These are phyloP conservation scores for Rhamphomyia laevipes DNA, from an alignment of 2,888 invertebrate species.

Conservation along the genomic window DNA sequence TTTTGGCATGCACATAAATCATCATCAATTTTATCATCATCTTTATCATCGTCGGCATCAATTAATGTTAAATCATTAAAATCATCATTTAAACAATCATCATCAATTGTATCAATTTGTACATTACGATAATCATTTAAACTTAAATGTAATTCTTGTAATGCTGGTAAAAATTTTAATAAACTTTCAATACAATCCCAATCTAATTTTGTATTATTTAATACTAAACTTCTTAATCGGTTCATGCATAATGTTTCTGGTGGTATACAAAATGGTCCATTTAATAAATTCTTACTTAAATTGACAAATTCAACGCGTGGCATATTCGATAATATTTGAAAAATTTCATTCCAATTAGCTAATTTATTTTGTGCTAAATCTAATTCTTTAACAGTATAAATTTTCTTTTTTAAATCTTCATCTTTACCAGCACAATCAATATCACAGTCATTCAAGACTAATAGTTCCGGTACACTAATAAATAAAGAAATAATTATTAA, in stretches of 20 bases:
- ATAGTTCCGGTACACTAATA: conserved; percentile 64
- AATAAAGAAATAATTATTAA: conserved; percentile 2
- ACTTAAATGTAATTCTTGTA: conserved; percentile 87
- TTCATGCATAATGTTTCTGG: conserved; percentile 33
- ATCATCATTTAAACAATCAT: conserved; percentile 18
- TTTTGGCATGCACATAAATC: conserved; percentile 6
- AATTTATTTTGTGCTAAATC: conserved; percentile 90
- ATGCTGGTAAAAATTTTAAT: conserved; percentile 60
- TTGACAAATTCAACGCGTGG: conserved; percentile 85
- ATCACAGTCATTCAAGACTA: conserved; percentile 84
- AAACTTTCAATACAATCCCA: conserved; percentile 74
- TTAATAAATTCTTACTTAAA: conserved; percentile 76
- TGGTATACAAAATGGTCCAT: conserved; percentile 50
- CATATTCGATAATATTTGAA: conserved; percentile 75
- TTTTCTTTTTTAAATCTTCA: conserved; percentile 65
- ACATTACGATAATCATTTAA: conserved; percentile 77
- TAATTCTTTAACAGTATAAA: conserved; percentile 82
- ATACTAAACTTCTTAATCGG: conserved; percentile 62
- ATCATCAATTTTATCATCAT: conserved; percentile 15
- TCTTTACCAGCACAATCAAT: conserved; percentile 83
- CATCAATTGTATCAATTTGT: conserved; percentile 44
- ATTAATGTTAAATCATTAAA: conserved; percentile 13
- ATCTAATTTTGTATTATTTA: conserved; percentile 77
- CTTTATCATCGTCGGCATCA: conserved; percentile 16
- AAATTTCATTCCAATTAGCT: conserved; percentile 81